phyloP scores from a whole-genome alignment of 2,113 vertebrate genomes.

The Callopanchax toddi region DNA sequence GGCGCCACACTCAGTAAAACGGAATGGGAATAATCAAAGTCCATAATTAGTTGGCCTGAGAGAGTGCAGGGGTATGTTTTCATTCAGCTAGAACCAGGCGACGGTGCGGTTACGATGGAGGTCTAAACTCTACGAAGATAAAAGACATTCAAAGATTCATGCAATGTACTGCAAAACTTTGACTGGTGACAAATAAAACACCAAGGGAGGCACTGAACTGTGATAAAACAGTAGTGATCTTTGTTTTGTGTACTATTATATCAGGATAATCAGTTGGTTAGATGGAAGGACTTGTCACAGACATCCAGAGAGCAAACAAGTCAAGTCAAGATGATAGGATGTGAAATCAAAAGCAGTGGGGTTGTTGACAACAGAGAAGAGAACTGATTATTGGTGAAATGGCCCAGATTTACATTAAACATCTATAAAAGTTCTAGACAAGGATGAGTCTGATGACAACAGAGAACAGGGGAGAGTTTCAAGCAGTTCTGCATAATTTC shows the following conservation, averaged over 20 bases:
- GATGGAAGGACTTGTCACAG: constrained; percentile 7
- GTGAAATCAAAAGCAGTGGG: constrained; percentile 22
- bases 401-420: neutral
- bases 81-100: constrained; percentile 43
- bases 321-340: constrained; percentile 24
- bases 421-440: neutral
- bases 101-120: constrained; percentile 17
- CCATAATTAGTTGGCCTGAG: constrained; percentile 78
- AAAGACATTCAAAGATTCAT: constrained; percentile 30
- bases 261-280: constrained; percentile 38
- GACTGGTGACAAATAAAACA: constrained; percentile 50
- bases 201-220: constrained; percentile 48
- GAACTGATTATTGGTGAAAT: neutral
- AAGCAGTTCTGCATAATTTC: too few relatives aligned
- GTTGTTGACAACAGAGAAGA: constrained; percentile 25
- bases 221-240: constrained; percentile 42
- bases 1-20: constrained; percentile 66
- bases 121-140: constrained; percentile 36
- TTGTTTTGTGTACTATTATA: constrained; percentile 28
- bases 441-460: too few relatives aligned
- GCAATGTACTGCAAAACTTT: constrained; percentile 34
- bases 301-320: neutral
- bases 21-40: constrained; percentile 83
- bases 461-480: too few relatives aligned
- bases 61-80: constrained; percentile 60